Evolutionary conservation across 2,888 invertebrate species (phyloP).

Genomic region (Chrysopilus asiliformis): DNA sequence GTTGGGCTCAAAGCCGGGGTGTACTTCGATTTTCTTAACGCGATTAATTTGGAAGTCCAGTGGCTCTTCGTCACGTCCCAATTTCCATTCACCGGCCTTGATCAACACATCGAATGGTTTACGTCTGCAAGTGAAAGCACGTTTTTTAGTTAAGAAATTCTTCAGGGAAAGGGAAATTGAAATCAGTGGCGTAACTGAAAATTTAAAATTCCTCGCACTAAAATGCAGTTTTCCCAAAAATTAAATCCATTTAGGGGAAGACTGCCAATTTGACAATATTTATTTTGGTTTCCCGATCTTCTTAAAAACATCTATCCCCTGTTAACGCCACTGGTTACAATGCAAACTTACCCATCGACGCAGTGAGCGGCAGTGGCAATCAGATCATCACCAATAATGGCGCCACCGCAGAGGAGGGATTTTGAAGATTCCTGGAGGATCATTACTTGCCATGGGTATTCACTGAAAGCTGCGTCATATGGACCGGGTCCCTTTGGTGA

Average conservation of each 20-base stretch:
- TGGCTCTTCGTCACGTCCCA: conserved; percentile 68
- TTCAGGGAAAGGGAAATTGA: not conserved
- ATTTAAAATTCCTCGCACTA: no score
- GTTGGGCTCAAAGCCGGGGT: conserved; percentile 53
- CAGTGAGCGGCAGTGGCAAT: conserved; percentile 70
- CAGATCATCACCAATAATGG: conserved; percentile 58
- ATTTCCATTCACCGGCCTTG: conserved; percentile 73
- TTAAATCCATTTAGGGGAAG: no score
- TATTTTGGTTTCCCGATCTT: no score
- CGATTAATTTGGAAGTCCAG: conserved; percentile 63
- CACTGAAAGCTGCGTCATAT: conserved; percentile 57
- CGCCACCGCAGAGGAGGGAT: conserved; percentile 65
- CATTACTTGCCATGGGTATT: conserved; percentile 83
- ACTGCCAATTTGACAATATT: no score
- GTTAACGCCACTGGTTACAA: not conserved
- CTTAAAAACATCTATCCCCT: no score
- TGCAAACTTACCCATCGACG: conserved; percentile 50
- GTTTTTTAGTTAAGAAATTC: not conserved
- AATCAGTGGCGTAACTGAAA: no score
- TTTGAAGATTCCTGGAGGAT: conserved; percentile 56
- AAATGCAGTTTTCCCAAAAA: no score
- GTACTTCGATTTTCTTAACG: conserved; percentile 53
- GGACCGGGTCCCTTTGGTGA: conserved; percentile 36
- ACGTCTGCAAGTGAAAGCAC: conserved; percentile 35
- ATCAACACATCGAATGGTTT: conserved; percentile 53